Conservation (phyloP, 2,797 vertebrate genomes). For the Gymnoscopelus braueri region DNA sequence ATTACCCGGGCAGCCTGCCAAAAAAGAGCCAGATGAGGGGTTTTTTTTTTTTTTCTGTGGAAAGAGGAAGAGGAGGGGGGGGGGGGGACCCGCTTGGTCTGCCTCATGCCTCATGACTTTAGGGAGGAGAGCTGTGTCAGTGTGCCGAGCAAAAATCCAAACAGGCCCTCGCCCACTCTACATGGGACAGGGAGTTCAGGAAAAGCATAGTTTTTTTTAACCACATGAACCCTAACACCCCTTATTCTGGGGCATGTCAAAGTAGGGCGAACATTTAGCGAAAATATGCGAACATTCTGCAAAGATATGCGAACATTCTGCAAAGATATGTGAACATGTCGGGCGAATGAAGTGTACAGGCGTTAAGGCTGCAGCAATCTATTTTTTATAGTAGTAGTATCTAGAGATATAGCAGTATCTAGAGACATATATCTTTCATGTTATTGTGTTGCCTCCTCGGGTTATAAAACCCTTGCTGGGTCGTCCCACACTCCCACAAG, state of each 20-base stretch:
- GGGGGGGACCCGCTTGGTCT: constrained; percentile 69
- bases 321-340: too few relatives aligned
- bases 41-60: constrained; percentile 49
- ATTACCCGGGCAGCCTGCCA: constrained; percentile 75
- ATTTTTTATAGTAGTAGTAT: constrained; percentile 49
- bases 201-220: constrained; percentile 18
- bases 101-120: constrained; percentile 57
- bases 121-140: constrained; percentile 53
- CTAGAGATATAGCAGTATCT: constrained; percentile 48
- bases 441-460: constrained; percentile 40
- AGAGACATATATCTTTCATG: constrained; percentile 31
- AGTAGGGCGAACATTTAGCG: too few relatives aligned
- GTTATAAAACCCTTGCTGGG: constrained; percentile 42
- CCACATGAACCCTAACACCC: too few relatives aligned
- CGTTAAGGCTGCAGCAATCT: constrained; percentile 32
- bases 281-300: too few relatives aligned
- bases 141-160: constrained; percentile 46
- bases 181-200: constrained; percentile 41
- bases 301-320: too few relatives aligned
- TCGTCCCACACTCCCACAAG: constrained; percentile 34
- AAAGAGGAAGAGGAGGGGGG: constrained; percentile 48
- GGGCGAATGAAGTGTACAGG: too few relatives aligned
- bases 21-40: constrained; percentile 74
- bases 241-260: too few relatives aligned
- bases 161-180: constrained; percentile 41